These are phyloP conservation scores for Acholoe squamosa DNA, from an alignment of 2,888 invertebrate species.

Conservation along the genomic window DNA sequence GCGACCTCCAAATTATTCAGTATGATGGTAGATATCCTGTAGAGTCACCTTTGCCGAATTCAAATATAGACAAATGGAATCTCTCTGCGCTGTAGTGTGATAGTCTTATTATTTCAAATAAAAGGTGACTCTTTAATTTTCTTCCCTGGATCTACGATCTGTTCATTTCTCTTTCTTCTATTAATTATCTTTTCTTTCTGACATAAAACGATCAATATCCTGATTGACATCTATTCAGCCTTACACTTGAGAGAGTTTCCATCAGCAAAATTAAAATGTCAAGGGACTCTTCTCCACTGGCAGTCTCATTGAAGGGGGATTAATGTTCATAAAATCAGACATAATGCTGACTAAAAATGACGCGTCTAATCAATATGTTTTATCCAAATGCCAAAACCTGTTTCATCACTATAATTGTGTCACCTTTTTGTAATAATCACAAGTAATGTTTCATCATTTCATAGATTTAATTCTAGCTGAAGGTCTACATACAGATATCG, in stretches of 20 bases:
- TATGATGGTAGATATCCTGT: no score
- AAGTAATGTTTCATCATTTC: not conserved
- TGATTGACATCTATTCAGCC: not conserved
- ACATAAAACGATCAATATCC: not conserved
- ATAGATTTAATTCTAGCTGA: not conserved
- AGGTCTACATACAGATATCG: not conserved
- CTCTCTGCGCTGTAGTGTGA: no score
- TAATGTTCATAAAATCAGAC: conserved; percentile 6
- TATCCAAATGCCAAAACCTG: not conserved
- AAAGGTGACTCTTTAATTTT: no score
- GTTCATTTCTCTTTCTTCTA: not conserved
- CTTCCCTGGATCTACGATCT: no score
- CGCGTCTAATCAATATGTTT: conserved; percentile 6
- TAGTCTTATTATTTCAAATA: no score
- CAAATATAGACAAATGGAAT: no score
- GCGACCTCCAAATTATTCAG: no score
- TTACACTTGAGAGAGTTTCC: not conserved
- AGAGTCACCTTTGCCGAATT: no score
- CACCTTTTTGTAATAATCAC: not conserved
- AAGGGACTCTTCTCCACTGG: not conserved
- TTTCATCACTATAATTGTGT: not conserved
- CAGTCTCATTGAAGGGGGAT: not conserved
- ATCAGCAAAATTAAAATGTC: conserved; percentile 20
- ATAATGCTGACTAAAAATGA: not conserved
- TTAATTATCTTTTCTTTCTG: not conserved